Percentiles rank a stretch among this genome's conserved stretches.
Conservation (phyloP, 2,888 invertebrate genomes). For the Eutolmus rufibarbis region DNA sequence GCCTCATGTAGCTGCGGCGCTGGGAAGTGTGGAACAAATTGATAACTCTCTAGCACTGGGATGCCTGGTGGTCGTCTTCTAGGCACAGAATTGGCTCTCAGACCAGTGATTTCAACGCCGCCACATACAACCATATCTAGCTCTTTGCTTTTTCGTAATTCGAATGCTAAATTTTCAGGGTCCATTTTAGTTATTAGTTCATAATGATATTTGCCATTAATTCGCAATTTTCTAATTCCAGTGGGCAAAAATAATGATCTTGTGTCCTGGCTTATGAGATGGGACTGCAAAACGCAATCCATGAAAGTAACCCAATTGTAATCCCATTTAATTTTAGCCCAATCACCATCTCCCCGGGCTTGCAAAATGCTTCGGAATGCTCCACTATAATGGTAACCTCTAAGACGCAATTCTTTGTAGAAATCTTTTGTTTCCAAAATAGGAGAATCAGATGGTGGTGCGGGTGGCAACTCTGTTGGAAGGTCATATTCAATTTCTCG, state of each 20-base stretch:
- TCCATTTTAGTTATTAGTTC: conserved; percentile 62
- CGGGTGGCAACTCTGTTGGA: conserved; percentile 47
- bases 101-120: conserved; percentile 78
- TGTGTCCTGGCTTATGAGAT: conserved; percentile 73
- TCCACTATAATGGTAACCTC: conserved; percentile 72
- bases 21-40: conserved; percentile 72
- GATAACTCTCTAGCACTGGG: conserved; percentile 80
- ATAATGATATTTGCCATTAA: conserved; percentile 72
- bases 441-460: conserved; percentile 52
- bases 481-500: conserved; percentile 58
- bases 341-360: conserved; percentile 58
- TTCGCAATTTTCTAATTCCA: conserved; percentile 73
- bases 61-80: conserved; percentile 72
- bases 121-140: conserved; percentile 68
- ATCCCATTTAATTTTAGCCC: conserved; percentile 68
- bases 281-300: conserved; percentile 87
- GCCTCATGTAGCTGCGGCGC: conserved; percentile 53
- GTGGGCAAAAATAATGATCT: conserved; percentile 79
- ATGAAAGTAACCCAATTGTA: conserved; percentile 89
- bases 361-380: conserved; percentile 55
- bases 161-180: conserved; percentile 55
- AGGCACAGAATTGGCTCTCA: conserved; percentile 79
- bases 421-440: conserved; percentile 69
- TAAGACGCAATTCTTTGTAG: conserved; percentile 74
- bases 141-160: conserved; percentile 56